Conservation (phyloP, 2,113 vertebrate genomes). For the Lichenostomus cassidix region DNA sequence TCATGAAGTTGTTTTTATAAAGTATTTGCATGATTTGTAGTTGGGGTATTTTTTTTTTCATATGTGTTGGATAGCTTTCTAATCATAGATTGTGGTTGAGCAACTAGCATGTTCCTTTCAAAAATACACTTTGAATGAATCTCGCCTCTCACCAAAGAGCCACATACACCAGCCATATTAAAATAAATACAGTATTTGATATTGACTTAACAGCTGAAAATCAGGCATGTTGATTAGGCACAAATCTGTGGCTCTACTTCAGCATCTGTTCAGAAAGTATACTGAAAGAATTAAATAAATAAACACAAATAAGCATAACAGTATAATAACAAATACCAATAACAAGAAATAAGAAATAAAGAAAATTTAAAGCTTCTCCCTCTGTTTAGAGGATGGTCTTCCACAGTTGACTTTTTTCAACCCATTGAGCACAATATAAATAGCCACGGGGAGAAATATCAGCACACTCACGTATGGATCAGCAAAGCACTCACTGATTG, state of each 20-base stretch:
- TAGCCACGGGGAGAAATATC: not conserved
- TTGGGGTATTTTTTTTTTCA: not conserved
- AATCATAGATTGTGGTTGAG: not conserved
- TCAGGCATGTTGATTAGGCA: not conserved
- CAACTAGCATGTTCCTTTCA: not conserved
- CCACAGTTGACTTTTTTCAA: not conserved
- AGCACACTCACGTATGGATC: not conserved
- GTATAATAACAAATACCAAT: not conserved
- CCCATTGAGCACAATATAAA: accelerated
- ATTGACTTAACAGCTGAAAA: not conserved
- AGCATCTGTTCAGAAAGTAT: not conserved
- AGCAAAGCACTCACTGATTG: not conserved
- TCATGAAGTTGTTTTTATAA: not conserved
- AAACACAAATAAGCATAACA: not conserved
- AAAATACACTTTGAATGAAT: not conserved
- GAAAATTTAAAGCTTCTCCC: not conserved
- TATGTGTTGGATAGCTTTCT: not conserved
- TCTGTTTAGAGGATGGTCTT: not conserved
- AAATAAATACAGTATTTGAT: not conserved
- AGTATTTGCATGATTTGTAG: not conserved
- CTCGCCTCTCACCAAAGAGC: not conserved
- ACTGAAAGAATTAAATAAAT: not conserved
- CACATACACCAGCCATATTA: not conserved
- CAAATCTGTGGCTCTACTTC: not conserved
- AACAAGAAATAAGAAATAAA: not conserved